Evolutionary conservation across 2,888 invertebrate genomes (phyloP).

Genomic region (Scaptomyza parva): DNA sequence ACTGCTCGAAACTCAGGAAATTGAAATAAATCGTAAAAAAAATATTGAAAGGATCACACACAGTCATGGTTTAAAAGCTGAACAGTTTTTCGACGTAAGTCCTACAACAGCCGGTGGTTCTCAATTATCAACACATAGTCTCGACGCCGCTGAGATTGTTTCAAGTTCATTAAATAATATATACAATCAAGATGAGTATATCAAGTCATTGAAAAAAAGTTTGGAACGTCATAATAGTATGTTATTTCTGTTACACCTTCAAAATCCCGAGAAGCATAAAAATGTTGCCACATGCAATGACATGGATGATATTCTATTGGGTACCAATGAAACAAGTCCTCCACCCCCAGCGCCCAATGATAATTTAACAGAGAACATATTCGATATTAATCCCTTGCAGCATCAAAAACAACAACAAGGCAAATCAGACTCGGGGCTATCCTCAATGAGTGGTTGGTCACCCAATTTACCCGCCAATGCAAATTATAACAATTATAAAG

Average conservation of each 20-base stretch:
- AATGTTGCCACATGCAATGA: slow-evolving; percentile 48
- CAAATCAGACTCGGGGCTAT: slow-evolving; percentile 94
- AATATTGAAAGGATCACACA: slow-evolving; percentile 60
- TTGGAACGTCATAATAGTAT: slow-evolving; percentile 84
- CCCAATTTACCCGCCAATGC: slow-evolving; percentile 89
- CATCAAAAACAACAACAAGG: slow-evolving; percentile 78
- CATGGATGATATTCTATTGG: slow-evolving; percentile 71
- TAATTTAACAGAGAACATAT: slow-evolving; percentile 77
- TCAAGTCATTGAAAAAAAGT: slow-evolving; percentile 82
- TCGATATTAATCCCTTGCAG: slow-evolving; percentile 39
- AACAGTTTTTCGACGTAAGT: slow-evolving; percentile 48
- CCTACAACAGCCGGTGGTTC: neutral
- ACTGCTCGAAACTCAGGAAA: slow-evolving; percentile 81
- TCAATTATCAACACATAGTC: neutral
- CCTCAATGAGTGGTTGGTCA: slow-evolving; percentile 94
- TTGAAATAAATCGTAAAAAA: slow-evolving; percentile 79
- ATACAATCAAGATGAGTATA: slow-evolving; percentile 84
- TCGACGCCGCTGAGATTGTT: neutral
- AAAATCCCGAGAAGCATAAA: slow-evolving; percentile 83
- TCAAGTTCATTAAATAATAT: slow-evolving; percentile 71
- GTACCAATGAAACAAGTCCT: slow-evolving; percentile 88
- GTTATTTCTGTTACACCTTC: slow-evolving; percentile 83
- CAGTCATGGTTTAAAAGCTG: slow-evolving; percentile 35
- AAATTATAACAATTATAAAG: slow-evolving; percentile 49
- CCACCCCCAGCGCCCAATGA: slow-evolving; percentile 93